phyloP scores from a whole-genome alignment of 2,888 invertebrate species.

The Bhutanitis thaidina region DNA sequence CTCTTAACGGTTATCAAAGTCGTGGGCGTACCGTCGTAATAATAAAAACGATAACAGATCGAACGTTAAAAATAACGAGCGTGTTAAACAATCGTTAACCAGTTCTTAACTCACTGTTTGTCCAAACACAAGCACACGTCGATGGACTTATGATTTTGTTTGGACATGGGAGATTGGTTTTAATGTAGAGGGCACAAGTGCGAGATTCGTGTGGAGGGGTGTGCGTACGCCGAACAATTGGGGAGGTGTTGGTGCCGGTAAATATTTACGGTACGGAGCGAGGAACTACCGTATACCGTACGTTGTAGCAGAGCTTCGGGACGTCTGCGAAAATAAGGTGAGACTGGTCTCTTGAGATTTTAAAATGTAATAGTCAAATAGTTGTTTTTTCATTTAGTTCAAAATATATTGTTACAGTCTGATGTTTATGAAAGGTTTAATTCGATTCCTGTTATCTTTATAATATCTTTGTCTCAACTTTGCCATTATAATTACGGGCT shows the following conservation, averaged over 20 bases:
- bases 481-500: no score
- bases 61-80: constrained; percentile 50
- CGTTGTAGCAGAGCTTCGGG: not conserved
- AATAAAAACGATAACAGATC: constrained; percentile 35
- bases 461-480: no score
- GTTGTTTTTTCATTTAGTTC: no score
- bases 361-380: no score
- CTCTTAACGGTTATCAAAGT: not conserved
- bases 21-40: constrained; percentile 33
- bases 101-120: constrained; percentile 41
- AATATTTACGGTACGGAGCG: constrained; percentile 32
- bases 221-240: constrained; percentile 23
- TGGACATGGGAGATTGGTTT: constrained; percentile 23
- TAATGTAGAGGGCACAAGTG: constrained; percentile 23
- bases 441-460: no score
- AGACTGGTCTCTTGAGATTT: not conserved
- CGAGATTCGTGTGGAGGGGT: constrained; percentile 26
- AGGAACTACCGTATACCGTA: constrained; percentile 23
- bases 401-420: no score
- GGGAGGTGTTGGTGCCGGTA: constrained; percentile 39
- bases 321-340: constrained; percentile 9
- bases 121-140: constrained; percentile 36
- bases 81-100: constrained; percentile 50
- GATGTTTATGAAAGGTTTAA: no score
- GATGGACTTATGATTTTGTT: constrained; percentile 35